Evolutionary conservation across 1,140 invertebrate species (phyloP), one percentile per base, ranked within the genome.

Genomic region (Trichonephila clavata): DNA sequence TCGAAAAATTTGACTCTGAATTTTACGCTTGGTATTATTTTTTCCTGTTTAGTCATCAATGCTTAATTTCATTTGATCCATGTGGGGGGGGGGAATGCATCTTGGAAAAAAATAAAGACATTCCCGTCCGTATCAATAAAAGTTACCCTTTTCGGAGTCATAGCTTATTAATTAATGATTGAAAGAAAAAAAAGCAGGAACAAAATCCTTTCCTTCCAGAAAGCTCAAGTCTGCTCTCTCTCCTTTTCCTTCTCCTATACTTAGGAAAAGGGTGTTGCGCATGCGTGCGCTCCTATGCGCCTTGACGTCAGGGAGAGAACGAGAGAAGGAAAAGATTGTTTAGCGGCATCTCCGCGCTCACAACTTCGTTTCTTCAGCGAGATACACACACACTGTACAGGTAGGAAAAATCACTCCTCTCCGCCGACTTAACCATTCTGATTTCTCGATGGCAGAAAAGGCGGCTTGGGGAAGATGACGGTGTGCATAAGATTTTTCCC

Each of bases 241-340:
- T 18, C 71, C 14, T 20, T 27, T 14, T 32, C 68, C 20, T 10
- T 50, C 10, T 24, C 50, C 8, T 24, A 21, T 59, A 13, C 43
- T 59, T 43, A 8, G 16, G 43, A n/a, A 4, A 6, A 27, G 27
- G 21, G 0, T 1, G n/a, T 20, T 57, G 81, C 50, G 50, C 81
- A 50, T 57, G 81, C 81, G 81, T 43, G 43, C 57, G 57, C 57
- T 50, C 43, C 81, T 50, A 84, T 84, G 50, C 81, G 43, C 81
- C 81, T 21, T 50, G 81, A 84, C 81, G 81, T 84, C 81, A 57
- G 16, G 2, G 14, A 24, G 20, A 5, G 81, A 84, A 57, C 43
- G 81, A 84, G 81, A 24, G 43, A 59, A 84, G 81, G 71, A 77
- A 77, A 77, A 77, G 71, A 77, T 77, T 77, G 71, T 63, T 13